A percentile compares a stretch with the other conserved stretches of the same genome.
These are phyloP conservation scores for Coelopa pilipes DNA, from an alignment of 2,888 invertebrate species.

Conservation along the genomic window DNA sequence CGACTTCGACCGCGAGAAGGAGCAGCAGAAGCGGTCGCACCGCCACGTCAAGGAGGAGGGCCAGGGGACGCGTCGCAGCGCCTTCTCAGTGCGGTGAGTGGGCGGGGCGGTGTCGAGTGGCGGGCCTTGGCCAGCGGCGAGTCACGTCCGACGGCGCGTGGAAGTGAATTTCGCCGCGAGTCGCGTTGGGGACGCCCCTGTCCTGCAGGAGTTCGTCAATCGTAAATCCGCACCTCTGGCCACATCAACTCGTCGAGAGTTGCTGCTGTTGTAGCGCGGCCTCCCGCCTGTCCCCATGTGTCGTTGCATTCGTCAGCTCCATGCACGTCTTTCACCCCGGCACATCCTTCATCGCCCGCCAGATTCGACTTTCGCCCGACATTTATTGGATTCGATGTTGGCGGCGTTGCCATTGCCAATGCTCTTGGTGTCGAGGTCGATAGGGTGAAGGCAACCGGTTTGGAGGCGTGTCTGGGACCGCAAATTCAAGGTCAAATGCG, in stretches of 20 bases:
- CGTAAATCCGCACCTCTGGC: constrained; percentile 7
- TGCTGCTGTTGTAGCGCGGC: background rate
- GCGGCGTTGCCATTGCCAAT: background rate
- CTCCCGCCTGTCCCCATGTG: background rate
- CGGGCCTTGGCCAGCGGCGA: background rate
- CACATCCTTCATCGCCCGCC: constrained; percentile 13
- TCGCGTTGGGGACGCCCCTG: background rate
- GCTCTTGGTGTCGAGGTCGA: background rate
- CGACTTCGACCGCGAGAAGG: constrained; percentile 81
- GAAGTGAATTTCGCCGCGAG: background rate
- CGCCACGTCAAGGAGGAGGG: constrained; percentile 75
- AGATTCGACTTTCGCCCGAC: constrained; percentile 16
- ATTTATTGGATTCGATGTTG: constrained; percentile 31
- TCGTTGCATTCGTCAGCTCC: constrained; percentile 20
- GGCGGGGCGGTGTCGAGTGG: background rate
- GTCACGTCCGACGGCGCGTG: background rate
- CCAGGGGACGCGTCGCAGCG: constrained; percentile 80
- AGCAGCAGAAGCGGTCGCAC: constrained; percentile 80
- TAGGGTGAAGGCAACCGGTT: no score
- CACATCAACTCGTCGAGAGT: constrained; percentile 1
- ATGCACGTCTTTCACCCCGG: constrained; percentile 16
- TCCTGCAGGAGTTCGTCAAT: constrained; percentile 8
- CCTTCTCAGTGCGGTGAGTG: constrained; percentile 80
- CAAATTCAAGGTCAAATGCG: background rate
- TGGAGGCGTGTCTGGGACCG: no score